phyloP scores from a whole-genome alignment of 2,888 invertebrate genomes.

The Monoplex corrugatus region DNA sequence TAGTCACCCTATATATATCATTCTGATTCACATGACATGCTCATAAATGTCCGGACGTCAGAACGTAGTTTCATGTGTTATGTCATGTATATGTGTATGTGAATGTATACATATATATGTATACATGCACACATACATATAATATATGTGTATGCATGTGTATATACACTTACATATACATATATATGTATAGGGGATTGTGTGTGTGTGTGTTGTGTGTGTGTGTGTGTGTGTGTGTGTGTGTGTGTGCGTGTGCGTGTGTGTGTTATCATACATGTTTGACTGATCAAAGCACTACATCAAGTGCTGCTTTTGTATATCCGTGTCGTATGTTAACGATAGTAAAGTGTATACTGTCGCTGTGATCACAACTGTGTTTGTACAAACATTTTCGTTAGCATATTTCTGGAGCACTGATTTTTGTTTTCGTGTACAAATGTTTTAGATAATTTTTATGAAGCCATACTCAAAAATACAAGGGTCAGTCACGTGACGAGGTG shows the following conservation, averaged over 20 bases:
- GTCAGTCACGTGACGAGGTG: conserved; percentile 41
- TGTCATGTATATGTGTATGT: too few relatives aligned
- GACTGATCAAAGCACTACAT: too few relatives aligned
- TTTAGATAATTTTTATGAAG: conserved; percentile 29
- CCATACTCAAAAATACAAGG: conserved; percentile 34
- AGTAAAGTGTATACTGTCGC: background rate
- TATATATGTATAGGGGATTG: background rate
- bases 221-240: background rate
- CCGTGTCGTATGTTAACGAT: too few relatives aligned
- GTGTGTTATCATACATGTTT: background rate
- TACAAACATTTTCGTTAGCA: background rate
- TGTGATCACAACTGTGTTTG: background rate
- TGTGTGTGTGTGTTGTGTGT: background rate
- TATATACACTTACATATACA: background rate
- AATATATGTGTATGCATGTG: background rate
- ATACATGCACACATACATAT: too few relatives aligned
- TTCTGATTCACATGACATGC: too few relatives aligned
- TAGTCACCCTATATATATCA: too few relatives aligned
- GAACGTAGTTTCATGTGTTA: too few relatives aligned
- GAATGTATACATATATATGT: too few relatives aligned
- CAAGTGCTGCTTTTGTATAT: too few relatives aligned
- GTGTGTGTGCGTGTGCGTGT: background rate
- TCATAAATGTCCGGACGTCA: too few relatives aligned
- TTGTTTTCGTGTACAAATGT: conserved; percentile 16
- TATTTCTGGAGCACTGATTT: background rate